Percentiles rank a stretch among this genome's conserved stretches.
phyloP scores from a whole-genome alignment of 2,113 vertebrate genomes.

The Nesogale talazaci region DNA sequence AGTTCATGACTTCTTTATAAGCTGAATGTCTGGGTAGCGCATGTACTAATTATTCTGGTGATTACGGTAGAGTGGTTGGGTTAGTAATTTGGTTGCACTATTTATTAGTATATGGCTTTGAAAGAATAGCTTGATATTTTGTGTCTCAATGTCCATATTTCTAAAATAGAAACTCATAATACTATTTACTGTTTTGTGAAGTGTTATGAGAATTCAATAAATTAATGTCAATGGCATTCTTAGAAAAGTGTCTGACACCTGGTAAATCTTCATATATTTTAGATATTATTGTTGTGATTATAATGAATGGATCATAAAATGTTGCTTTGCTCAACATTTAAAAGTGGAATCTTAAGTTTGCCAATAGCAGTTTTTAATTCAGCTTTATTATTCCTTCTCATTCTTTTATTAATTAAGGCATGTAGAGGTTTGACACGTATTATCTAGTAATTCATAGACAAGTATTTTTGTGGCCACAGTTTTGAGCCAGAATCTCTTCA shows the following conservation, averaged over 20 bases:
- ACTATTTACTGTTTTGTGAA: neutral
- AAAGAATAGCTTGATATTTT: neutral
- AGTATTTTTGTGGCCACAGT: neutral
- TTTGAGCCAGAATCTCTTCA: neutral
- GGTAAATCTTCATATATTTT: neutral
- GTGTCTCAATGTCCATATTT: neutral
- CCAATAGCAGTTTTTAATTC: neutral
- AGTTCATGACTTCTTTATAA: neutral
- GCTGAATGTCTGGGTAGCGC: neutral
- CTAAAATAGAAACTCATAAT: neutral
- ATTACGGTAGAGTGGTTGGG: neutral
- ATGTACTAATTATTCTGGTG: neutral
- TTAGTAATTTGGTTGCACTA: neutral
- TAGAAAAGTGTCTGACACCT: neutral
- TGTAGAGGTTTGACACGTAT: neutral
- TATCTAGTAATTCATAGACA: neutral
- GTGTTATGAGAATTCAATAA: neutral
- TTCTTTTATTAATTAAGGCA: neutral
- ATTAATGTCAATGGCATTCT: neutral
- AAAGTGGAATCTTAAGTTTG: neutral
- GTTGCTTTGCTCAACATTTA: neutral
- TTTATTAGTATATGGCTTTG: neutral
- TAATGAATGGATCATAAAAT: constrained; percentile 7
- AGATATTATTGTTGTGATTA: neutral
- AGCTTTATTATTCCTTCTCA: neutral